Conservation (phyloP, 1,140 invertebrate genomes). For the Drosophila setifemur region DNA sequence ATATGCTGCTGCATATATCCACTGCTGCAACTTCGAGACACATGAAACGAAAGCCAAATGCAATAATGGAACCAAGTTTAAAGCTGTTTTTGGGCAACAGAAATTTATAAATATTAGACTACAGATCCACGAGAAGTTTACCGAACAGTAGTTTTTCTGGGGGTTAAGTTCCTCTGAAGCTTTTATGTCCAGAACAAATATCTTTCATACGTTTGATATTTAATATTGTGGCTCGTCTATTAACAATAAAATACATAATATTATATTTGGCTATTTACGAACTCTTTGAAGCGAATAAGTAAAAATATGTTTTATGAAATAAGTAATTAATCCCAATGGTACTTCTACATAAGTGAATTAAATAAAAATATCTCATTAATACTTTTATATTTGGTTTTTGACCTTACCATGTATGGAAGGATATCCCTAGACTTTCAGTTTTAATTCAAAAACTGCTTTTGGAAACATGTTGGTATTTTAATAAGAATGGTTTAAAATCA, state of each 20-base stretch:
- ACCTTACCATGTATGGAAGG: no score
- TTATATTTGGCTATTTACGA: no score
- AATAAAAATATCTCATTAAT: not conserved
- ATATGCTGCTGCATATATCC: constrained; percentile 40
- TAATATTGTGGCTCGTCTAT: no score
- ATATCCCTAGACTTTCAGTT: not conserved
- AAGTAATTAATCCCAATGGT: no score
- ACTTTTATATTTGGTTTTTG: no score
- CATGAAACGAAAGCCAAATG: constrained; percentile 10
- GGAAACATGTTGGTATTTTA: not conserved
- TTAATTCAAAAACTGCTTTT: constrained; percentile 24
- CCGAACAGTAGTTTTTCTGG: not conserved
- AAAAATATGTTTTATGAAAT: no score
- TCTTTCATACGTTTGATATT: no score
- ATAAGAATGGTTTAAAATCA: not conserved
- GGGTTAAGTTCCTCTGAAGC: not conserved
- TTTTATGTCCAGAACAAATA: not conserved
- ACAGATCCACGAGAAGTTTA: not conserved
- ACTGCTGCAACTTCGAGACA: constrained; percentile 30
- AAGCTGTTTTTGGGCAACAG: constrained; percentile 22
- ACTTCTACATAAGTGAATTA: not conserved
- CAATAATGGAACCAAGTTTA: constrained; percentile 24
- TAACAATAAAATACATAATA: no score
- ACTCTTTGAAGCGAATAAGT: no score
- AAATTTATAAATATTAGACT: constrained; percentile 18